These are phyloP conservation scores for Lydus trimaculatus DNA, from an alignment of 2,888 invertebrate species.

Conservation along the genomic window DNA sequence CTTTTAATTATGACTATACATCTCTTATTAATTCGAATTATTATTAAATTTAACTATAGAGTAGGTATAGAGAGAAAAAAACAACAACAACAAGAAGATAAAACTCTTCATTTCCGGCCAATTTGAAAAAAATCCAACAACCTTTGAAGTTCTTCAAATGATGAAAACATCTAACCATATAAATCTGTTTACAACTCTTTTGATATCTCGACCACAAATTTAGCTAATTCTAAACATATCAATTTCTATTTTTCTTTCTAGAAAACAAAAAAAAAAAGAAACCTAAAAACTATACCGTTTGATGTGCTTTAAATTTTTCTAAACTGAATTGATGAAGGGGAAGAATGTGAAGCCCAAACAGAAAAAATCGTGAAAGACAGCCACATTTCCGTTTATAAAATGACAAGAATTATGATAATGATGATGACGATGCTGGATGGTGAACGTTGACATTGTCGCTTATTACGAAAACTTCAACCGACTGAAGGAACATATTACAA, in stretches of 20 bases:
- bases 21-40: not conserved
- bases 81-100: slow-evolving; percentile 18
- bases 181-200: slow-evolving; percentile 37
- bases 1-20: not conserved
- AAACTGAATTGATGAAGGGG: slow-evolving; percentile 10
- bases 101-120: slow-evolving; percentile 35
- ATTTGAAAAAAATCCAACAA: not conserved
- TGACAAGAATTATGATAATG: slow-evolving; percentile 11
- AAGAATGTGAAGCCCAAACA: not conserved
- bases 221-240: not conserved
- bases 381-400: not conserved
- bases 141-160: slow-evolving; percentile 29
- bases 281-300: slow-evolving; percentile 10
- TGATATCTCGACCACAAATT: slow-evolving; percentile 16
- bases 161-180: slow-evolving; percentile 31
- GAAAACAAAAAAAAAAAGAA: not conserved
- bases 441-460: slow-evolving; percentile 16
- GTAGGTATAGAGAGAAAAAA: not conserved
- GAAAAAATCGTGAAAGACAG: slow-evolving; percentile 10
- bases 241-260: not conserved
- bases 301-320: slow-evolving; percentile 15
- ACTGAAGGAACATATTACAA: slow-evolving; percentile 12
- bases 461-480: not conserved
- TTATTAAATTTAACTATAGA: not conserved
- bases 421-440: not conserved